A percentile compares a stretch with the other conserved stretches of the same genome.
These are phyloP conservation scores for Sycophila texana DNA, from an alignment of 2,888 invertebrate species.

Conservation along the genomic window DNA sequence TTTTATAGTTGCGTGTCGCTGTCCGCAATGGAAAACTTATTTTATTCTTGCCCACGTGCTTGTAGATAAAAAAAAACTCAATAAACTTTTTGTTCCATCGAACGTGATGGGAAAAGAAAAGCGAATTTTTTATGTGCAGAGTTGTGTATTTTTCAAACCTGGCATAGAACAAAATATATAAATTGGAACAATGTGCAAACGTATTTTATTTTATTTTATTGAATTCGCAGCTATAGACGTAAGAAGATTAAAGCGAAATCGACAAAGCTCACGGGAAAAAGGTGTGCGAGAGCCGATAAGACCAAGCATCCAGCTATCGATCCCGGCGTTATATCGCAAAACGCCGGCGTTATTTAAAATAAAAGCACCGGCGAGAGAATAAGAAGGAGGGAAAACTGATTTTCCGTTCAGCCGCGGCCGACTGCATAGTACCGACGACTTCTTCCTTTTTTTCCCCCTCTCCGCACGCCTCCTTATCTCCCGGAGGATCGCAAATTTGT, in stretches of 20 bases:
- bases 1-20: too few species aligned
- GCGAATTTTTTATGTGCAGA: too few species aligned
- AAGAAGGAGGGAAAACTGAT: slow-evolving; percentile 30
- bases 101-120: too few species aligned
- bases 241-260: not conserved
- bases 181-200: not conserved
- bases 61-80: too few species aligned
- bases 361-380: not conserved
- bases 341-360: slow-evolving; percentile 15
- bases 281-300: not conserved
- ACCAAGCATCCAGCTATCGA: not conserved
- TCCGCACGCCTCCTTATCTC: slow-evolving; percentile 6
- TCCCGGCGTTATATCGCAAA: slow-evolving; percentile 11
- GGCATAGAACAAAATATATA: too few species aligned
- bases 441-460: not conserved
- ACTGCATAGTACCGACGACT: not conserved
- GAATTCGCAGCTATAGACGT: not conserved
- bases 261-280: too few species aligned
- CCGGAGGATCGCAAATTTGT: slow-evolving; percentile 51
- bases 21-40: too few species aligned
- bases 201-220: not conserved
- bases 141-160: too few species aligned
- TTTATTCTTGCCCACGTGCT: too few species aligned
- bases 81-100: too few species aligned
- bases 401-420: slow-evolving; percentile 23